Percentiles rank a stretch among this genome's conserved stretches.
Conservation (phyloP, 2,797 vertebrate species). For the Propithecus deckenii region DNA sequence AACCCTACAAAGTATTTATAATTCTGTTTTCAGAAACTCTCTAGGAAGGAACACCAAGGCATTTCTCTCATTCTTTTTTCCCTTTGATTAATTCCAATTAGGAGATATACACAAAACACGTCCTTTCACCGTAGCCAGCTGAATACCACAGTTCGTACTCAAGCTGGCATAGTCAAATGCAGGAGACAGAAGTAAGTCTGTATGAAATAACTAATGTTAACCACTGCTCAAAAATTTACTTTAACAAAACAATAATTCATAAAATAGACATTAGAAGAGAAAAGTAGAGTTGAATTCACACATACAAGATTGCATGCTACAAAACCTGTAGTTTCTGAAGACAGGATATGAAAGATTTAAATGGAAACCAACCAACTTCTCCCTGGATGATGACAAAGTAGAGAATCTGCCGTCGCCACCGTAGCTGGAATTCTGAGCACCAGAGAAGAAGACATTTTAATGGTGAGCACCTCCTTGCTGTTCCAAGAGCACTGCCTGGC, state of each 20-base stretch:
- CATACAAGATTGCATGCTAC: not conserved
- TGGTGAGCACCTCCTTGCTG: fast-evolving
- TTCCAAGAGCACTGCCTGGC: not conserved
- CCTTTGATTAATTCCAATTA: not conserved
- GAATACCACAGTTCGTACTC: fast-evolving
- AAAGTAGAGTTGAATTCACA: fast-evolving
- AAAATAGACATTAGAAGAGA: not conserved
- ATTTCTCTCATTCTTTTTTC: not conserved
- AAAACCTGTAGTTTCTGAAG: constrained; percentile 9
- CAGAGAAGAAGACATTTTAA: constrained; percentile 9
- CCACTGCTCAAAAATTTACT: not conserved
- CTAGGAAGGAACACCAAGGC: not conserved
- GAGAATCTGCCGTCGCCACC: constrained; percentile 81
- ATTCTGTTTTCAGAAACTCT: not conserved
- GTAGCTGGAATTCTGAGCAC: constrained; percentile 84
- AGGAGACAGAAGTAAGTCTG: not conserved
- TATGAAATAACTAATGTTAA: not conserved
- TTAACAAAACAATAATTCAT: not conserved
- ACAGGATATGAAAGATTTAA: constrained; percentile 49
- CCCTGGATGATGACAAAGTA: constrained; percentile 78
- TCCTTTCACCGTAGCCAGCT: not conserved
- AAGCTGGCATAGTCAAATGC: not conserved
- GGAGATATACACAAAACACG: not conserved
- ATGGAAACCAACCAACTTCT: constrained; percentile 85
- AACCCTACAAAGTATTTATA: not conserved